Conservation (phyloP, 35 echinoderm and acorn worm species). For the Chiridota heheva region DNA sequence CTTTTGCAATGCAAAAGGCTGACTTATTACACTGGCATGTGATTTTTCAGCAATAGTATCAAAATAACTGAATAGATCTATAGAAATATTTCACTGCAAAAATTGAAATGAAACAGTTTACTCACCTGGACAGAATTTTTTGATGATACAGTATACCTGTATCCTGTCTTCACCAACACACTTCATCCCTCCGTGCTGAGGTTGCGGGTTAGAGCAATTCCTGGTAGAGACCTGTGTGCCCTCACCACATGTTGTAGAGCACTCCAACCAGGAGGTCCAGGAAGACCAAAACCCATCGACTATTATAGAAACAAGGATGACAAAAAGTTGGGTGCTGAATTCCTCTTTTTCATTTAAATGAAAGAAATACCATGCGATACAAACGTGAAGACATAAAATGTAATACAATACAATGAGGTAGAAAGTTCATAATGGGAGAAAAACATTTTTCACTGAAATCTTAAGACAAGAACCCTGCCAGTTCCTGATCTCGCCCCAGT, state of each 20-base stretch:
- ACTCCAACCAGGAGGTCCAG: conserved; percentile 61
- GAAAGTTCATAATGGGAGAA: neutral
- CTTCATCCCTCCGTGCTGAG: conserved; percentile 45
- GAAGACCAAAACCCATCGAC: conserved; percentile 69
- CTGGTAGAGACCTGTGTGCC: conserved; percentile 30
- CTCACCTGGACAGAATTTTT: conserved; percentile 50
- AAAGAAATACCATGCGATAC: neutral
- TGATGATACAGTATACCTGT: conserved; percentile 19
- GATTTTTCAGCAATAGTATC: neutral
- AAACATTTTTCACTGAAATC: too few species aligned
- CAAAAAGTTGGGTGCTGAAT: neutral
- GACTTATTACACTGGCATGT: neutral
- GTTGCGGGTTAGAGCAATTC: conserved; percentile 49
- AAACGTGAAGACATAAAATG: neutral
- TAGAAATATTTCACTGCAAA: neutral
- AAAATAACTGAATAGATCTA: neutral
- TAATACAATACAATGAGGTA: neutral
- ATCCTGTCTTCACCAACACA: conserved; percentile 45
- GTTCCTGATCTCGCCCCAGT: too few species aligned
- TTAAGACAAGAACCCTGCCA: too few species aligned
- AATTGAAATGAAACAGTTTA: neutral
- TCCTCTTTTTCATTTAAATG: neutral
- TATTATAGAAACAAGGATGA: neutral
- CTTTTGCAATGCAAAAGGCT: neutral
- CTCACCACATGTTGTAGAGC: conserved; percentile 46